Evolutionary conservation across 1,140 invertebrate species (phyloP), one percentile per base, ranked within the genome.

Genomic region (Carposina sasakii): DNA sequence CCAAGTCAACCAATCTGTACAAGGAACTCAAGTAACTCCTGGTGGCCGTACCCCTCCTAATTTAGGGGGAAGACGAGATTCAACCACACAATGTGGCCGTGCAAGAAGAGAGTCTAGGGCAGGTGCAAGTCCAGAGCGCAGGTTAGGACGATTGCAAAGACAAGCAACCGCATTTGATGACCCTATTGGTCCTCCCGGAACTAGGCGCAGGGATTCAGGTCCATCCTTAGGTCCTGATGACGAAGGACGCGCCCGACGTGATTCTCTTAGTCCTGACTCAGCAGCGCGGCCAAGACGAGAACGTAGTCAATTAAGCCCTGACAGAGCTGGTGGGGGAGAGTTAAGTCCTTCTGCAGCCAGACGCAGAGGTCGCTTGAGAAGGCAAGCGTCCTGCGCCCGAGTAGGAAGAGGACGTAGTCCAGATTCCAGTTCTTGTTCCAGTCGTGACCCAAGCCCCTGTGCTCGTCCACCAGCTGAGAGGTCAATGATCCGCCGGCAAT

Each of bases 91-190:
- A 61, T 91, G 90, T 66, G 91, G 92, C 75, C 66, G 84, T 49
- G 88, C 88, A 39, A 82, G 92, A 34, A 78, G 91, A 49, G 91
- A 93, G 73, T 93, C 91, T 9, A 84, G 91, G 47, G 86, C 88
- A 10, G 78, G 88, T n/a, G 89, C 88, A n/a, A 90, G 89, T 66
- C 89, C 89, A 22, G 91, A 94, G 74, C 86, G 90, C 6, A 90
- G 93, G 66, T 77, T 91, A 31, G 90, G 92, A 41, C 87, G 94
- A 40, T 81, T 96, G 36, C 92, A 93, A 60, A 86, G 95, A 30
- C 95, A 96, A 85, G 92, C 93, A 8, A 95, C 94, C 3, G 92
- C 94, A 31, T 94, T 94, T 73, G 95, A 96, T 76, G 95, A 96
- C 76, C 91, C 90, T 43, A 89, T 82, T 36, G 82, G 93, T 45